Conservation (phyloP, 2,888 invertebrate species). For the Steromphala cineraria region DNA sequence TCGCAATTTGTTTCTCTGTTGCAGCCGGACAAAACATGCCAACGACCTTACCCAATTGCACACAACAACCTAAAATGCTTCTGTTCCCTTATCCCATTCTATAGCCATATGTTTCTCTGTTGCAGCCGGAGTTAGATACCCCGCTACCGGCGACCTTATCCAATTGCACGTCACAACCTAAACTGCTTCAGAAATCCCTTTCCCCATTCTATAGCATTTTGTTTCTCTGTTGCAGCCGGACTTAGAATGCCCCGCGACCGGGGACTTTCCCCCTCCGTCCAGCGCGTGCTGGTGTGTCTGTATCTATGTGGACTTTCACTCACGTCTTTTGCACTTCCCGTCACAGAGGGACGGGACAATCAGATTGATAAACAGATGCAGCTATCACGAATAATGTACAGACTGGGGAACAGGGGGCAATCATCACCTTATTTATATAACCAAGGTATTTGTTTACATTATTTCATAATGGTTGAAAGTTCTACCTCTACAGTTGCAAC, state of each 20-base stretch:
- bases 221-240: background rate
- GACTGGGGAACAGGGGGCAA: background rate
- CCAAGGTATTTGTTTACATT: background rate
- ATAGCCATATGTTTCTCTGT: no score
- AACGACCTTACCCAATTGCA: no score
- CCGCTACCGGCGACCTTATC: no score
- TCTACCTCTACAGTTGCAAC: no score
- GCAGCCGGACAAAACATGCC: no score
- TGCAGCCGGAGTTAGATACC: no score
- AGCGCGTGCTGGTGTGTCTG: constrained; percentile 16
- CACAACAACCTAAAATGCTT: no score
- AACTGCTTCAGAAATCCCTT: no score
- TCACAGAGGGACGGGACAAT: background rate
- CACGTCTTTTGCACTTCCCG: constrained; percentile 11
- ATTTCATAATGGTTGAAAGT: background rate
- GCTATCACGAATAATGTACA: background rate
- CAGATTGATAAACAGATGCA: constrained; percentile 17
- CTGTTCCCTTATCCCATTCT: no score
- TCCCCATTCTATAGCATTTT: no score
- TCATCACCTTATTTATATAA: background rate
- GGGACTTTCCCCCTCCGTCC: constrained; percentile 7
- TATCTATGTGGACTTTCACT: constrained; percentile 10
- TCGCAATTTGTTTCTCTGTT: no score
- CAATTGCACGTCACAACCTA: no score
- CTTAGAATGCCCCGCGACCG: constrained; percentile 5